Conservation (phyloP, 2,888 invertebrate genomes). For the Agrochola macilenta region DNA sequence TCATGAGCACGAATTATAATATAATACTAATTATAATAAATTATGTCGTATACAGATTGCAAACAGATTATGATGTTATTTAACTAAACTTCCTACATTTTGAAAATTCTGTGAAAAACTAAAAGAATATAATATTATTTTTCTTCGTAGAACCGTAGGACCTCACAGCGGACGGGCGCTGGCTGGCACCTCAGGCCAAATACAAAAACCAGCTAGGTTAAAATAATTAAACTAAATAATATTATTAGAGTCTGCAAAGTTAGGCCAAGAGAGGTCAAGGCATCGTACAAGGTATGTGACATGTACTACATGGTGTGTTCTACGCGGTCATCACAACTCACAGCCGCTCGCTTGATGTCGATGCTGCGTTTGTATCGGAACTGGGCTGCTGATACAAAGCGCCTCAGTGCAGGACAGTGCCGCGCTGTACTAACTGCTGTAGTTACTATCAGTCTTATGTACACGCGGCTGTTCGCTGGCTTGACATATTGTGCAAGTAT, state of each 20-base stretch:
- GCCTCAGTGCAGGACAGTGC: neutral
- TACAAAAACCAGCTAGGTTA: slow-evolving; percentile 1
- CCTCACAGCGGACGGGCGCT: neutral
- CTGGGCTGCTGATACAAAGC: neutral
- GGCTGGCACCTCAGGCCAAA: slow-evolving; percentile 11
- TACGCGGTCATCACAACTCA: neutral
- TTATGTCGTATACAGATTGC: neutral
- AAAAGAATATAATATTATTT: neutral
- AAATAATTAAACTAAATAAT: slow-evolving; percentile 33
- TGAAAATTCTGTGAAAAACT: neutral
- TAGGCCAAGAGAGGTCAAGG: slow-evolving; percentile 42
- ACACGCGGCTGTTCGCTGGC: slow-evolving; percentile 12
- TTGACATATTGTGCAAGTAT: slow-evolving; percentile 9
- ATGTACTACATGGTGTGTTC: neutral
- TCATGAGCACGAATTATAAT: slow-evolving; percentile 21
- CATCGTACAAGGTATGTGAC: neutral
- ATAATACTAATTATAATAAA: slow-evolving; percentile 5
- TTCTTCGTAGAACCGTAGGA: neutral
- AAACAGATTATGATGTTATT: neutral
- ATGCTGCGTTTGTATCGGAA: neutral
- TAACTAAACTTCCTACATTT: neutral
- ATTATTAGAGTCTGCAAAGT: slow-evolving; percentile 38
- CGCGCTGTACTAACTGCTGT: neutral
- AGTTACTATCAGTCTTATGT: neutral
- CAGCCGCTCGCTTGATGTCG: slow-evolving; percentile 8